phyloP scores from a whole-genome alignment of 2,797 vertebrate species.

The Crypturellus tataupa region DNA sequence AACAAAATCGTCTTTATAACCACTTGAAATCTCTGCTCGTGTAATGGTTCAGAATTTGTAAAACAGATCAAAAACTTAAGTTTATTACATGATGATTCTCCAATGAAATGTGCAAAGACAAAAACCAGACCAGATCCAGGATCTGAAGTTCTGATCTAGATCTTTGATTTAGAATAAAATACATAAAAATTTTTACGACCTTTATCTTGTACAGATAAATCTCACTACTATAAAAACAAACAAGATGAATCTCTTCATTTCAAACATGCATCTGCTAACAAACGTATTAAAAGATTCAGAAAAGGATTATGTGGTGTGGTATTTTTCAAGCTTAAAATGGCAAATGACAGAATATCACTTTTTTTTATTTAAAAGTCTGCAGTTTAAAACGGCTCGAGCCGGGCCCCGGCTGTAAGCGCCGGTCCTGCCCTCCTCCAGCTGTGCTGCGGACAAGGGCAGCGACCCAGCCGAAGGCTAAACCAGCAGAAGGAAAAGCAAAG shows the following conservation, averaged over 20 bases:
- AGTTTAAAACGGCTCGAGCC: not conserved
- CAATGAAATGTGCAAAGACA: not conserved
- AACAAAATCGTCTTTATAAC: not conserved
- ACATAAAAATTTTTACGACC: not conserved
- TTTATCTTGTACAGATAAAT: not conserved
- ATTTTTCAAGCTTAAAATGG: not conserved
- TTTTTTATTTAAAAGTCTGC: not conserved
- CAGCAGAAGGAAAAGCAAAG: not conserved
- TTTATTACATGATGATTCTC: not conserved
- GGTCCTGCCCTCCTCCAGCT: not conserved
- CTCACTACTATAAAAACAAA: not conserved
- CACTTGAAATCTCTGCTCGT: not conserved
- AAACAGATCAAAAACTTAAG: not conserved
- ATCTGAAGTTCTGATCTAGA: not conserved
- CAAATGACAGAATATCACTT: not conserved
- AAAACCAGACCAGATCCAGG: not conserved
- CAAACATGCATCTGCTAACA: not conserved
- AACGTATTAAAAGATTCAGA: not conserved
- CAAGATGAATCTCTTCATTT: not conserved
- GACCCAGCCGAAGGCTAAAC: not conserved
- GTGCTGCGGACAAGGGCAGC: not conserved
- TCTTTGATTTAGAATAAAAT: not conserved
- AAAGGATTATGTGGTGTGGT: not conserved
- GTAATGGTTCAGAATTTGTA: not conserved
- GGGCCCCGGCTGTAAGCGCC: not conserved